Evolutionary conservation across 2,797 vertebrate species (phyloP), one percentile per base, ranked within the genome.

Genomic region (Enteromius afrohamiltoni): DNA sequence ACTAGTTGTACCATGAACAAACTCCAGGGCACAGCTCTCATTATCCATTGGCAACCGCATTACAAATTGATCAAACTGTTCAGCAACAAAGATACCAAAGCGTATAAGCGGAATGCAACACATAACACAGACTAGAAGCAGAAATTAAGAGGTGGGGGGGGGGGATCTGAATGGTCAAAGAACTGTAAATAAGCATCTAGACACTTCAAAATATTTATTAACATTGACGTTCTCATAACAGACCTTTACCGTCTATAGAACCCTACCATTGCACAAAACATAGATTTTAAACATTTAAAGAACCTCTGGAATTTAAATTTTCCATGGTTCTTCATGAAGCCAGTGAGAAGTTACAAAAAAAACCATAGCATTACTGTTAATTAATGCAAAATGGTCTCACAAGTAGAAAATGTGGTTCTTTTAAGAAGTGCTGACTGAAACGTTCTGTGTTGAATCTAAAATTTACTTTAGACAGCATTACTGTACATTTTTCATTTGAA

Each of bases 1-100:
- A 81, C 68, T 73, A 62, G 11, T 69, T 71, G 68, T 16, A 81
- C 68, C 26, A 47, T 42, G 34, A 69, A 40, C 14, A n/a, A 68
- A 37, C 64, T 79, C 9, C 45, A 53, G 45, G 29, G 62, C 45
- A 78, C 17, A 51, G 13, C n/a, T 67, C 37, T 40, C 0, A 49
- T 65, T 82, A 51, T 74, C 45, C n/a, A 45, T 2, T 47, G 23
- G 17, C 62, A 58, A 21, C 37, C 3, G 1, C 34, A n/a, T 53
- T 23, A 73, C 42, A 67, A 64, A 6, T 29, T 21, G 19, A 64
- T 64, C 31, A 21, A 64, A 62, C n/a, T 21, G 16, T 47, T 64
- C 21, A 77, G 10, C 31, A 47, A 14, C 17, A 75, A 55, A 75
- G 49, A 75, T 55, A 37, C 29, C 19, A 47, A n/a, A 11, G 67